Evolutionary conservation across 2,113 vertebrate genomes (phyloP).

Genomic region (Saguinus imperator): DNA sequence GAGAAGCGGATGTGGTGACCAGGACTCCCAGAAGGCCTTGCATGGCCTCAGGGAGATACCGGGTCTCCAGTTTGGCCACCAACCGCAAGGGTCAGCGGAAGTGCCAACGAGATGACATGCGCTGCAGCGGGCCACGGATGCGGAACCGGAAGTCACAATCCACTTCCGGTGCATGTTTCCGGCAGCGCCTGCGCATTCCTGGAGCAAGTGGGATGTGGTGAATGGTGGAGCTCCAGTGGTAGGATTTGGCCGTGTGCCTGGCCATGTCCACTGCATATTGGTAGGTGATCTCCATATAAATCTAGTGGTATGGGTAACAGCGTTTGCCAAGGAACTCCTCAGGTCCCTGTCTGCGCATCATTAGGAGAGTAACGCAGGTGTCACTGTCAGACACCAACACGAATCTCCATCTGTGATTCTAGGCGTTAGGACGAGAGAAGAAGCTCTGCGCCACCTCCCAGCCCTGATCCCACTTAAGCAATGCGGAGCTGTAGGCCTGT

Average conservation of each 20-base stretch:
- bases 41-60: fast-evolving
- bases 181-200: fast-evolving
- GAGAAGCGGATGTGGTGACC: not conserved
- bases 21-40: not conserved
- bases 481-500: not conserved
- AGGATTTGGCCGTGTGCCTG: fast-evolving
- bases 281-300: not conserved
- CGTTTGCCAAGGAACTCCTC: not conserved
- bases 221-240: fast-evolving
- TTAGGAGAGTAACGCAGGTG: not conserved
- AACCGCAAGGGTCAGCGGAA: fast-evolving
- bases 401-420: not conserved
- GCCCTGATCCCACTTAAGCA: not conserved
- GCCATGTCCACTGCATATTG: fast-evolving
- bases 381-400: not conserved
- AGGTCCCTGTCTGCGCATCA: not conserved
- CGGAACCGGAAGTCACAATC: not conserved
- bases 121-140: fast-evolving
- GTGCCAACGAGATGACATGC: not conserved
- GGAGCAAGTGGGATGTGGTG: fast-evolving
- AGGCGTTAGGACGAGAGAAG: not conserved
- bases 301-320: fast-evolving
- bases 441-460: not conserved
- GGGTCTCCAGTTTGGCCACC: fast-evolving
- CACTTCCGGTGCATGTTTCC: not conserved